Percentiles rank a stretch among this genome's conserved stretches.
Conservation (phyloP, 2,797 vertebrate genomes). For the Lepus townsendii region DNA sequence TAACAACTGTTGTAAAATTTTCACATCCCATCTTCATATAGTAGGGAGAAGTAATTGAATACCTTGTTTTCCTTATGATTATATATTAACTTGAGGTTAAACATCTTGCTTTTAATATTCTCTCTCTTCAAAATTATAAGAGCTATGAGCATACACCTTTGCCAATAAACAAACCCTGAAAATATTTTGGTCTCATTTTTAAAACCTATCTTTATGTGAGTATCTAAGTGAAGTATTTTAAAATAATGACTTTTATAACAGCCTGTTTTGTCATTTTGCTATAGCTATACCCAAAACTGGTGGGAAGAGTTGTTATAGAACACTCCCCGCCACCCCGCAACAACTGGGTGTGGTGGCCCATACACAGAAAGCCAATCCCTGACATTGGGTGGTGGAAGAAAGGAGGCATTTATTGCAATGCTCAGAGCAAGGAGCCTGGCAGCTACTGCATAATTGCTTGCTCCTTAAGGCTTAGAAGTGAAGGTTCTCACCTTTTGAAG, state of each 20-base stretch:
- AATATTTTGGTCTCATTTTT: neutral
- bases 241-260: neutral
- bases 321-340: too few relatives aligned
- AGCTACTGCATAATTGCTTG: too few relatives aligned
- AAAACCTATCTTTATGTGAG: neutral
- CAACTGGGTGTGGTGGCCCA: too few relatives aligned
- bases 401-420: too few relatives aligned
- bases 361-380: too few relatives aligned
- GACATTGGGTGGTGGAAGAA: too few relatives aligned
- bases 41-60: neutral
- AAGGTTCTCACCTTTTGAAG: too few relatives aligned
- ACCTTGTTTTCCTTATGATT: slow-evolving; percentile 2
- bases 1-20: neutral
- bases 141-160: neutral
- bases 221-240: slow-evolving; percentile 37
- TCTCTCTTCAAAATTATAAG: neutral
- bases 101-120: slow-evolving; percentile 33
- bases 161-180: neutral
- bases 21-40: neutral
- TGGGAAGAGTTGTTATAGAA: too few relatives aligned
- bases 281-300: too few relatives aligned
- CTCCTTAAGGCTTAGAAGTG: too few relatives aligned
- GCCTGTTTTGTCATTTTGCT: neutral
- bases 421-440: too few relatives aligned
- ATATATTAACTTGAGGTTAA: slow-evolving; percentile 4